Evolutionary conservation across 2,113 vertebrate species (phyloP).

Genomic region (Catharus bicknelli): DNA sequence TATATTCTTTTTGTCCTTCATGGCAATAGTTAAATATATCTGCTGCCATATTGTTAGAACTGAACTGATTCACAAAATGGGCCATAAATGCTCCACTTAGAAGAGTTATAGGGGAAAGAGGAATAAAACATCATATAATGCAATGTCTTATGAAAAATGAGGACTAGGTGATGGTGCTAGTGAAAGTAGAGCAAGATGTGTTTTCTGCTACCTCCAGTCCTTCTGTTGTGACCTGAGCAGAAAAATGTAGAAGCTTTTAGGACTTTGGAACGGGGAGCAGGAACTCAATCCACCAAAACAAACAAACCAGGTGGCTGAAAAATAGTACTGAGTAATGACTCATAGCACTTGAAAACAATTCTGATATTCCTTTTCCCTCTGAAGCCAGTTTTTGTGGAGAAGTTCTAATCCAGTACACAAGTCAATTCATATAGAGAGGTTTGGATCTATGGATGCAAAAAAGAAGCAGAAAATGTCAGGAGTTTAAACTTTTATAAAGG

Average conservation of each 20-base stretch:
- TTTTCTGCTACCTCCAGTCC: background rate
- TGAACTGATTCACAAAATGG: background rate
- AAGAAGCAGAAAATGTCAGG: constrained; percentile 10
- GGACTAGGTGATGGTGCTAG: background rate
- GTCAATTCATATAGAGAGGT: background rate
- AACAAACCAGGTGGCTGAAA: background rate
- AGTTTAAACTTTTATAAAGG: constrained; percentile 9
- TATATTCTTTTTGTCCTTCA: background rate
- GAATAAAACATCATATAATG: background rate
- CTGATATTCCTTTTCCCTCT: background rate
- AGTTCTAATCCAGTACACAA: background rate
- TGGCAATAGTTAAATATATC: background rate
- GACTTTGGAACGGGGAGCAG: background rate
- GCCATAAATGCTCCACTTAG: background rate
- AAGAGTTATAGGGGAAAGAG: background rate
- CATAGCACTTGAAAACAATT: background rate
- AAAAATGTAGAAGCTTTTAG: background rate
- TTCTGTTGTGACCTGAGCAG: background rate
- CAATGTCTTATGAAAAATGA: background rate
- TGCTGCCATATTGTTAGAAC: background rate
- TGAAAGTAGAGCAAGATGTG: background rate
- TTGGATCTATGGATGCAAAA: background rate
- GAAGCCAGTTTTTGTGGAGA: background rate
- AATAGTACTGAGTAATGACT: background rate
- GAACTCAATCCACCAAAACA: background rate